phyloP scores from a whole-genome alignment of 2,888 invertebrate species.

The Patella pellucida region DNA sequence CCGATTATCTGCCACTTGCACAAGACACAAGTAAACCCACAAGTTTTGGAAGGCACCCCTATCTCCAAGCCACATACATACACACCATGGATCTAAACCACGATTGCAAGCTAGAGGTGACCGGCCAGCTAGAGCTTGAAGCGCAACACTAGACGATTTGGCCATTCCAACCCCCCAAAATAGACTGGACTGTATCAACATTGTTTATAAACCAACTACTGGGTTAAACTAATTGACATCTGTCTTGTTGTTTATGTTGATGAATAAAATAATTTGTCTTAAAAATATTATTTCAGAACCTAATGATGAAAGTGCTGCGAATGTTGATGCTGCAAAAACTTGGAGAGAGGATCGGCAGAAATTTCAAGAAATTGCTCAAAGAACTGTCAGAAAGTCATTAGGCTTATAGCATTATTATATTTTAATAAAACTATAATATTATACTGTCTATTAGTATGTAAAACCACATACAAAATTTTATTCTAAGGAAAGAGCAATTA shows the following conservation, averaged over 20 bases:
- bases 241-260: not conserved
- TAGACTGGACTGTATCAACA: too few relatives aligned
- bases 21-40: too few relatives aligned
- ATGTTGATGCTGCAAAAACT: conserved; percentile 99
- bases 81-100: too few relatives aligned
- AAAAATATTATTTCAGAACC: conserved; percentile 80
- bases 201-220: too few relatives aligned
- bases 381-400: conserved; percentile 90
- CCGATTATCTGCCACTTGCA: too few relatives aligned
- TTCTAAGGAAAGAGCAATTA: not conserved
- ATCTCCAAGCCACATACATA: too few relatives aligned
- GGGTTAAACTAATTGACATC: not conserved
- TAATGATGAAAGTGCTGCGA: conserved; percentile 98
- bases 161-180: too few relatives aligned
- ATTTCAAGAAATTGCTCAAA: conserved; percentile 92
- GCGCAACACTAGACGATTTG: too few relatives aligned
- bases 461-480: not conserved
- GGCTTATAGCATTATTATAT: conserved; percentile 41
- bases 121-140: too few relatives aligned
- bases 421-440: not conserved
- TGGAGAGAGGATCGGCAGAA: conserved; percentile 96
- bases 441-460: not conserved
- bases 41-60: too few relatives aligned
- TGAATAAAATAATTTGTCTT: not conserved
- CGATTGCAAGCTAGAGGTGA: too few relatives aligned